Base-by-base conservation (phyloP, 2,113 vertebrate species). In the Paraplagusia blochii region DNA sequence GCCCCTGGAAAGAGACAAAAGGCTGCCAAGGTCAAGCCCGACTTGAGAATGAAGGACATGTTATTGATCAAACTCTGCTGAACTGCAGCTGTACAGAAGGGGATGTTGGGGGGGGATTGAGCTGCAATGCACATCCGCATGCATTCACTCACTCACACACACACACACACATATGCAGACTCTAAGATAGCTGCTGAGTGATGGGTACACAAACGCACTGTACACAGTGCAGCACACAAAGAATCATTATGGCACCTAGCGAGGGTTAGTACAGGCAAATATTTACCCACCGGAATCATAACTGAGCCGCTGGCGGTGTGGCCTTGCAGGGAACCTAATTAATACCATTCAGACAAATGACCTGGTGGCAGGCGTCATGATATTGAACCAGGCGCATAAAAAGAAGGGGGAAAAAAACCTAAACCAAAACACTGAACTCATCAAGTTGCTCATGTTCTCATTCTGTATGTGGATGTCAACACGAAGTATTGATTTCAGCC, bases 21-120 rank as follows among this genome's bases (percentile, higher is more conserved):
- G 89, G 85, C 90, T 89, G 85, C 81, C 89, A 92, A 90, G 90
- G 90, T 91, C 90, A 88, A 82, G 65, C 72, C 79, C 71, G 86
- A 87, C 83, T 84, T 82, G 83, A 86, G 84, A 83, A 87, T 84
- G 89, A 92, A 90, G 89, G 89, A 90, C 89, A 66, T 59, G 53
- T 87, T 92, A 91, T 90, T 91, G 89, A 92, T 90, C 88, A 90
- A 89, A 89, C 85, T 81, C 83, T 69, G 74, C 74, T 44, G 80
- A 76, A 81, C 87, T 81, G 82, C 77, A 83, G 87, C 85, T 85
- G 72, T 85, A 85, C 72, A 81, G 77, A 66, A 63, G 69, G 61
- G 72, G 82, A 72, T 72, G 66, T 67, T 52, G 65, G 44, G 22
- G 46, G 44, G 62, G 53, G 69, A 34, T 70, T 79, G 76, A 76